phyloP scores from a whole-genome alignment of 2,888 invertebrate genomes.

The Sycophila texana region DNA sequence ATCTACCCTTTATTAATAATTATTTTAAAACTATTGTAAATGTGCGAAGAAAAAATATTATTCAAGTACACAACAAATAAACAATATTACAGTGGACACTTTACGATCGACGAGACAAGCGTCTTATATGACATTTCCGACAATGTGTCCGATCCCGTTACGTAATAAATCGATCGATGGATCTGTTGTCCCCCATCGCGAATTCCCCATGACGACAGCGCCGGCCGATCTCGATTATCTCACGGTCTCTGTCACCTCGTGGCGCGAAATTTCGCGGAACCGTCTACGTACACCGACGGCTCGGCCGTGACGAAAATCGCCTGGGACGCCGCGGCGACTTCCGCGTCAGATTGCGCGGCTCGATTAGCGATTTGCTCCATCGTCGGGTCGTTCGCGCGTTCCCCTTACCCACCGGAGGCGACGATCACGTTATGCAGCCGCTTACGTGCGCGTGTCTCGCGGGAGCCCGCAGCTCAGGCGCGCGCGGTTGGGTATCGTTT shows the following conservation, averaged over 20 bases:
- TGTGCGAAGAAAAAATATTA: too few species aligned
- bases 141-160: constrained; percentile 9
- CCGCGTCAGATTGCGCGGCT: constrained; percentile 20
- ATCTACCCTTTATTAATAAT: too few species aligned
- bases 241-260: not conserved
- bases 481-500: not conserved
- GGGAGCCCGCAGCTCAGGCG: not conserved
- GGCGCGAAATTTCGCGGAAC: not conserved
- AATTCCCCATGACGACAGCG: not conserved
- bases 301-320: constrained; percentile 4
- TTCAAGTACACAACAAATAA: not conserved
- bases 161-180: constrained; percentile 1
- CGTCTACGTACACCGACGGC: not conserved
- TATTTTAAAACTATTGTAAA: too few species aligned
- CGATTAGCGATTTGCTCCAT: not conserved
- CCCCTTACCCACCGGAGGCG: not conserved
- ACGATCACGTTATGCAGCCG: constrained; percentile 24
- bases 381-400: not conserved
- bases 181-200: not conserved
- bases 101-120: not conserved
- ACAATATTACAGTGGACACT: too few species aligned
- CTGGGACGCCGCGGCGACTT: not conserved
- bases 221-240: constrained; percentile 15
- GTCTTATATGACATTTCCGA: not conserved
- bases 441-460: not conserved